phyloP scores from a whole-genome alignment of 2,888 invertebrate species.

The Stratiomys singularior region DNA sequence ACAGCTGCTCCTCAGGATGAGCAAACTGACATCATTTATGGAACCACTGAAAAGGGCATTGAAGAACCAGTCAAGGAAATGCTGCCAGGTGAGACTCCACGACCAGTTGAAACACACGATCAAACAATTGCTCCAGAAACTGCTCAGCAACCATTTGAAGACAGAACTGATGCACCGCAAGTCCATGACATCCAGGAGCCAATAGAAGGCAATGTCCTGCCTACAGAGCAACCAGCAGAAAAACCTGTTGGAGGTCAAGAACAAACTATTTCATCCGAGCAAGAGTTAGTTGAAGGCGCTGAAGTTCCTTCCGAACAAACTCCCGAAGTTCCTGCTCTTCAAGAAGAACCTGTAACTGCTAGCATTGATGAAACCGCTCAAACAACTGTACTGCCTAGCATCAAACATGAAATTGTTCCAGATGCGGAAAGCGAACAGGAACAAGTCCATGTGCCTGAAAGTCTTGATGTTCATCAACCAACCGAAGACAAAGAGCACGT shows the following conservation, averaged over 20 bases:
- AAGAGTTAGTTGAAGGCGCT: not conserved
- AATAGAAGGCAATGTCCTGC: not conserved
- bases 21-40: not conserved
- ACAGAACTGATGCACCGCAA: not conserved
- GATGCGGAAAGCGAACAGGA: slow-evolving; percentile 13
- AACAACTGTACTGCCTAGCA: slow-evolving; percentile 50
- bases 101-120: not conserved
- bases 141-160: not conserved
- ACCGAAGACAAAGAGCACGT: slow-evolving; percentile 23
- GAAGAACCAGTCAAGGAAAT: slow-evolving; percentile 9
- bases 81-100: not conserved
- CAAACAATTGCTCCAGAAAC: not conserved
- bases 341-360: not conserved
- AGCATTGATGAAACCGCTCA: not conserved
- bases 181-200: not conserved
- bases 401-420: slow-evolving; percentile 30
- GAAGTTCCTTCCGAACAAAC: not conserved
- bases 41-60: not conserved
- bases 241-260: not conserved
- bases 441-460: slow-evolving; percentile 17
- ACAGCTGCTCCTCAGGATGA: slow-evolving; percentile 39
- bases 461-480: slow-evolving; percentile 9
- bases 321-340: not conserved
- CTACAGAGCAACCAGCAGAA: not conserved
- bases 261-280: not conserved